Conservation (phyloP, 2,113 vertebrate genomes). For the Pseudorectes ferrugineus region DNA sequence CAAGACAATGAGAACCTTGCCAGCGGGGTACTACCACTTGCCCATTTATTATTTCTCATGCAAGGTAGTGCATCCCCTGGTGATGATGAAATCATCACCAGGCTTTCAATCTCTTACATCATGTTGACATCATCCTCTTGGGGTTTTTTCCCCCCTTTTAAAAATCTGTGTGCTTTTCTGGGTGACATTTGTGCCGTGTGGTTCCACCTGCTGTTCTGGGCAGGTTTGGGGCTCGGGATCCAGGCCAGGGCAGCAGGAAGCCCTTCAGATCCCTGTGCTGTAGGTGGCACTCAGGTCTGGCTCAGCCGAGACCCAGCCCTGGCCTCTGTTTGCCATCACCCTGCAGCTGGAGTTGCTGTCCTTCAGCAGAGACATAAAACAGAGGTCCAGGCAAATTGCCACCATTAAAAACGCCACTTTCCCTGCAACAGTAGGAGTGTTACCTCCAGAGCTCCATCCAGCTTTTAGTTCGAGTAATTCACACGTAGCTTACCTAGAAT, state of each 20-base stretch:
- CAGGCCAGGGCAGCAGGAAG: rapidly evolving
- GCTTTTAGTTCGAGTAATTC: neutral
- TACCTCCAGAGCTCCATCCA: neutral
- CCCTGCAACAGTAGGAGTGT: neutral
- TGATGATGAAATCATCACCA: rapidly evolving
- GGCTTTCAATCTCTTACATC: neutral
- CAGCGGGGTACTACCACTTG: rapidly evolving
- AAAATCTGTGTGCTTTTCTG: neutral
- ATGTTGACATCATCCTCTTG: rapidly evolving
- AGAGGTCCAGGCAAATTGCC: neutral
- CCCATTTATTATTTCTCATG: neutral
- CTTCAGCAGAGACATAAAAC: neutral
- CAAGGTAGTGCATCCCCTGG: rapidly evolving
- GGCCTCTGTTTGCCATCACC: neutral
- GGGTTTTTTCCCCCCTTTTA: rapidly evolving
- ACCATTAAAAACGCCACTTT: neutral
- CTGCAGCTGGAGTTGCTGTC: neutral
- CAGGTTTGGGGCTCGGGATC: rapidly evolving
- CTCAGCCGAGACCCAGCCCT: rapidly evolving
- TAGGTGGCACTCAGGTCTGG: neutral
- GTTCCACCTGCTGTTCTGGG: neutral
- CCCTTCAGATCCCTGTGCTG: neutral
- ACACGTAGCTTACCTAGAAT: neutral
- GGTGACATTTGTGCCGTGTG: rapidly evolving
- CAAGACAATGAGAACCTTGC: neutral